Conservation (phyloP, 37 sponge, comb jelly and placozoan genomes). For the Tethya wilhelma region DNA sequence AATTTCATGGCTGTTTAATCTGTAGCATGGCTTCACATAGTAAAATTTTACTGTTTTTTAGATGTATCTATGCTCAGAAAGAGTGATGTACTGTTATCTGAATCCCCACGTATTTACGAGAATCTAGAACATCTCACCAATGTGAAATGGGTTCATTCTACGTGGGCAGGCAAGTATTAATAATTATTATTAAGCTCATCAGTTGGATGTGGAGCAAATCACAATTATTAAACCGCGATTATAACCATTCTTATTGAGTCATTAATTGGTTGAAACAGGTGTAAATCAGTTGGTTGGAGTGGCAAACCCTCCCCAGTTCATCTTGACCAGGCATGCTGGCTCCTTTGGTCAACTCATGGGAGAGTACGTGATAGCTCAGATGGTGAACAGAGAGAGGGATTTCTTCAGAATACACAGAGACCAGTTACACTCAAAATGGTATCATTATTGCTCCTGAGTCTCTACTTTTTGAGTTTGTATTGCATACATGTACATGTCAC, state of each 20-base stretch:
- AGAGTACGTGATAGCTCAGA: slow-evolving; percentile 64
- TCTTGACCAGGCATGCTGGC: slow-evolving; percentile 48
- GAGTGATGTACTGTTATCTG: not conserved
- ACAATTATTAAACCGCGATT: not conserved
- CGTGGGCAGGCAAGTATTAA: slow-evolving; percentile 36
- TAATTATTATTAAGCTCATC: not conserved
- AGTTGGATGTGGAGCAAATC: not conserved
- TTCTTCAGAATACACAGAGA: slow-evolving; percentile 21
- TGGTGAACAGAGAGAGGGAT: slow-evolving; percentile 30
- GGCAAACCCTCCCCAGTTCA: slow-evolving; percentile 14
- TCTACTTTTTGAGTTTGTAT: not conserved
- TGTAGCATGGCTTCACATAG: no score
- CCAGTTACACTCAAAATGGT: slow-evolving; percentile 32
- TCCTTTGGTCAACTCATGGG: slow-evolving; percentile 56
- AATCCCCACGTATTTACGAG: not conserved
- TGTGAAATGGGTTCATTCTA: slow-evolving; percentile 54
- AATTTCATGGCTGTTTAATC: no score
- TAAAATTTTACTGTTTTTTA: no score
- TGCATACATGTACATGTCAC: not conserved
- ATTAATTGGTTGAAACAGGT: slow-evolving; percentile 14
- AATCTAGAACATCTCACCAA: not conserved
- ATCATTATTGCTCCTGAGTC: not conserved
- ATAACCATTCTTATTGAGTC: not conserved
- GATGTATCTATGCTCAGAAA: not conserved
- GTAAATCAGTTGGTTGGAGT: not conserved